Conservation (phyloP, 2,113 vertebrate genomes). For the Dromaius novaehollandiae region DNA sequence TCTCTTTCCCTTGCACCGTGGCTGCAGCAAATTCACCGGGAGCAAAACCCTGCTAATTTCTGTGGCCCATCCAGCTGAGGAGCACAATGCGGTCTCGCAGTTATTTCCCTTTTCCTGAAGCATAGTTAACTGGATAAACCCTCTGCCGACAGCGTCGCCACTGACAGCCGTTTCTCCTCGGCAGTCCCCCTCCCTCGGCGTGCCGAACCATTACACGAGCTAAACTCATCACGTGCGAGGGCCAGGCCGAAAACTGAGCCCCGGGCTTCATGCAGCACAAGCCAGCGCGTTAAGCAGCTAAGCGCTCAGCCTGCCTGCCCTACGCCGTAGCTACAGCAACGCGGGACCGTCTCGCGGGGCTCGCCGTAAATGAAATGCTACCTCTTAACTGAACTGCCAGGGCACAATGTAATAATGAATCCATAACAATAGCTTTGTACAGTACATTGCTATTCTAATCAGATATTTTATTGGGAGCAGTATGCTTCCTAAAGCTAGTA, state of each 20-base stretch:
- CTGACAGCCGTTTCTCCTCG: constrained; percentile 1
- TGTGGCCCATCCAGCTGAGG: constrained; percentile 5
- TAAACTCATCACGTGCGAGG: not conserved
- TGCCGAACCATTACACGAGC: constrained; percentile 10
- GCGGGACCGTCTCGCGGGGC: not conserved
- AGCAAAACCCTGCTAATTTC: constrained; percentile 44
- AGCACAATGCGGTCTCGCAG: not conserved
- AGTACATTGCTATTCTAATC: constrained; percentile 55
- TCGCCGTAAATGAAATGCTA: constrained; percentile 24
- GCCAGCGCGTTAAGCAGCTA: not conserved
- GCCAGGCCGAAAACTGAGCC: not conserved
- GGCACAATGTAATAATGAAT: constrained; percentile 23
- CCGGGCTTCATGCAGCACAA: not conserved
- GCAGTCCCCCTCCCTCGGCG: not conserved
- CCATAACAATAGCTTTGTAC: constrained; percentile 7
- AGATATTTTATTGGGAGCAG: constrained; percentile 43
- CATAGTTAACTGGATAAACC: not conserved
- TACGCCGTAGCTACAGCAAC: not conserved
- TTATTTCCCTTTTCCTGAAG: not conserved
- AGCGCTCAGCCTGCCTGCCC: not conserved
- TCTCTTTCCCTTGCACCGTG: not conserved
- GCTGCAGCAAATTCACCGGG: not conserved
- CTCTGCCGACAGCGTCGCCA: not conserved
- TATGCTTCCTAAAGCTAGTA: constrained; percentile 35
- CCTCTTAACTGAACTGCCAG: constrained; percentile 23